Evolutionary conservation across 2,888 invertebrate species (phyloP).

Genomic region (Plutella xylostella): DNA sequence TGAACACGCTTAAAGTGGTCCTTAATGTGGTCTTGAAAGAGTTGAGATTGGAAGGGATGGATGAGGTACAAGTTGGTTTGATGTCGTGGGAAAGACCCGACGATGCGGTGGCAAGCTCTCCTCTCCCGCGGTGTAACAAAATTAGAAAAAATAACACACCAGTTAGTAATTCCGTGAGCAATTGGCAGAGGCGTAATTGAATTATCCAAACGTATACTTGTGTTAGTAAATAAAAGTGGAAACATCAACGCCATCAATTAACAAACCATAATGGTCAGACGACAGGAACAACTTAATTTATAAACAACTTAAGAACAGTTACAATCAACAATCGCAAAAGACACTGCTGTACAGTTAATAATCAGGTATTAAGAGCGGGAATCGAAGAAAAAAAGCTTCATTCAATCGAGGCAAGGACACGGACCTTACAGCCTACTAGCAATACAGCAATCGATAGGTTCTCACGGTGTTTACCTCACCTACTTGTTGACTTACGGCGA

Average conservation of each 20-base stretch:
- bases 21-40: neutral
- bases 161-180: too few relatives aligned
- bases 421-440: neutral
- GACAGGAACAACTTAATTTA: neutral
- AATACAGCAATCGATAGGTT: neutral
- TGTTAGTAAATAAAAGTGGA: too few relatives aligned
- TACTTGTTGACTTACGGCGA: neutral
- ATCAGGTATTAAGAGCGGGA: too few relatives aligned
- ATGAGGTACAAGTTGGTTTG: neutral
- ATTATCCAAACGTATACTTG: too few relatives aligned
- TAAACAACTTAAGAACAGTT: too few relatives aligned
- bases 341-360: too few relatives aligned
- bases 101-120: slow-evolving; percentile 1
- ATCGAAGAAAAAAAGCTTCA: slow-evolving; percentile 14
- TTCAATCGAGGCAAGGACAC: slow-evolving; percentile 14
- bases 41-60: neutral
- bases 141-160: slow-evolving; percentile 5
- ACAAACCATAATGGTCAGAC: slow-evolving; percentile 5
- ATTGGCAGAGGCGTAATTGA: too few relatives aligned
- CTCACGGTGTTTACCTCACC: slow-evolving; percentile 1
- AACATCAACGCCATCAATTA: too few relatives aligned
- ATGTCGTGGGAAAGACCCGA: neutral
- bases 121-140: slow-evolving; percentile 1
- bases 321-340: neutral
- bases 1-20: too few relatives aligned